Base-by-base conservation (phyloP, 2,888 invertebrate species). In the Cephus spinipes region DNA sequence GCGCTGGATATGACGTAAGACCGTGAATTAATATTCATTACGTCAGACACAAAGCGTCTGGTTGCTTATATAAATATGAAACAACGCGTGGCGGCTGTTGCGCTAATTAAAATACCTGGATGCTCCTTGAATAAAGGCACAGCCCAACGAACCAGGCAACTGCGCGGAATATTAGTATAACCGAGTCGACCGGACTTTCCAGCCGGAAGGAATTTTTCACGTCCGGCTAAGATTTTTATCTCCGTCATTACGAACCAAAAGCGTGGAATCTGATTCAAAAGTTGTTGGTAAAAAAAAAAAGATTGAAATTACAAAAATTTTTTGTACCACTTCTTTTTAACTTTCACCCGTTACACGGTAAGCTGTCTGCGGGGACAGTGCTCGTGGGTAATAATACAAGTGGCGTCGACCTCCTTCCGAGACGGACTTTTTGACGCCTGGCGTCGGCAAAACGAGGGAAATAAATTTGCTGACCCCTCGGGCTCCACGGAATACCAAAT, bases 71-170 rank as follows among this genome's bases (percentile, higher is more conserved):
- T 83, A 87, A 87, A 87, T 87, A 89, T 86, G 86, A 86, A 87
- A 89, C 85, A 83, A 85, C 86, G 81, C 79, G 80, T 78, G 79
- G 79, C 68, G 77, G 77, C 76, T 79, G 35, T 87, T 86, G 86
- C 87, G 87, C 86, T 89, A 89, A 89, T 89, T 89, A 89, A 89
- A 89, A 89, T 89, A 87, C 86, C 85, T 87, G 83, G 81, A 80
- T 73, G 82, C 80, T 75, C 79, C 82, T 81, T 78, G 79, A 82
- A 77, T 79, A 80, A 35, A 73, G 68, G 69, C 69, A 68, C 3
- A 12, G 35, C 34, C 73, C 68, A 68, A 33, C 15, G 36, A 55
- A 35, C 31, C 71, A 30, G 68, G 12, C 32, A n/a, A n/a, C 69
- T 73, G 55, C 40, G 68, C 23, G 23, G 23, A 55, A 15, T 55